A percentile compares a stretch with the other conserved stretches of the same genome.
Conservation (phyloP, 2,888 invertebrate genomes). For the Venusia cambrica region DNA sequence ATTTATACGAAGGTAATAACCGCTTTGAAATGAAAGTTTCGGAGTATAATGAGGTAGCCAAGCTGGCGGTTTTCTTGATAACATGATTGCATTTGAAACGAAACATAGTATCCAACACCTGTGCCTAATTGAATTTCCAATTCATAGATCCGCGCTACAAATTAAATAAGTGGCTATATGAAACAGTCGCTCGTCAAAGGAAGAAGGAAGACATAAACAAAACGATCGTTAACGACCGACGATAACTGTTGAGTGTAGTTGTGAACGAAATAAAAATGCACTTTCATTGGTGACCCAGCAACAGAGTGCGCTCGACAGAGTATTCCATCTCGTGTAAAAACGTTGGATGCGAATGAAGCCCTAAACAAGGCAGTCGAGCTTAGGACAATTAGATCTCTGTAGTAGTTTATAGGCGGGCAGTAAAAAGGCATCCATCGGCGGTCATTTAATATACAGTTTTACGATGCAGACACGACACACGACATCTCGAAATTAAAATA, state of each 20-base stretch:
- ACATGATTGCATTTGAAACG: neutral
- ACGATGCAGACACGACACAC: constrained; percentile 31
- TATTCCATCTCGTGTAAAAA: constrained; percentile 57
- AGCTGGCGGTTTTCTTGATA: constrained; percentile 1
- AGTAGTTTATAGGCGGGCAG: constrained; percentile 59
- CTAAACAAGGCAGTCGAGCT: constrained; percentile 41
- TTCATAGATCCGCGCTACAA: constrained; percentile 4
- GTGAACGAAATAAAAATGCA: constrained; percentile 32
- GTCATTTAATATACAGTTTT: constrained; percentile 62
- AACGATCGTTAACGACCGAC: constrained; percentile 23
- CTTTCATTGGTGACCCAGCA: constrained; percentile 18
- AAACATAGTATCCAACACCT: constrained; percentile 2
- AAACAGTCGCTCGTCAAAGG: constrained; percentile 11
- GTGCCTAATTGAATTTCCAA: constrained; percentile 12
- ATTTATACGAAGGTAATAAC: neutral
- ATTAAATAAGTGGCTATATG: constrained; percentile 8
- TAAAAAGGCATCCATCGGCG: constrained; percentile 58
- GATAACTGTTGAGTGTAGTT: constrained; percentile 31
- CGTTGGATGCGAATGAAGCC: constrained; percentile 42
- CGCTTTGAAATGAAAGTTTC: neutral
- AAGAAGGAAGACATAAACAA: constrained; percentile 29
- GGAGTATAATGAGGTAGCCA: constrained; percentile 1
- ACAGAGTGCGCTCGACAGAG: constrained; percentile 37
- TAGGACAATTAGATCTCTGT: constrained; percentile 64
- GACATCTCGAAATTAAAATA: constrained; percentile 36